These are phyloP conservation scores for Rhagonycha fulva DNA, from an alignment of 2,888 invertebrate species.

Conservation along the genomic window DNA sequence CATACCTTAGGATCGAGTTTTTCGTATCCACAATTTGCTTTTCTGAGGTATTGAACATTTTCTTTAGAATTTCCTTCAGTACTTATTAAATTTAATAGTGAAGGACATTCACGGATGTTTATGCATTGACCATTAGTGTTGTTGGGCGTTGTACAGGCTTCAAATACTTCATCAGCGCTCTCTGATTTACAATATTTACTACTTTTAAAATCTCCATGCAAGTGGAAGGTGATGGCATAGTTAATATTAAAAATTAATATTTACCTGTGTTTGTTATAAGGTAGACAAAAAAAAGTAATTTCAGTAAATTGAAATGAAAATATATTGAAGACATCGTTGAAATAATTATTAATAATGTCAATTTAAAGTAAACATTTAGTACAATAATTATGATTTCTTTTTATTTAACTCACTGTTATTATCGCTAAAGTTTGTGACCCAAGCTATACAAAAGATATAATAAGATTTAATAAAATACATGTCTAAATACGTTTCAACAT, in stretches of 20 bases:
- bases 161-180: conserved; percentile 4
- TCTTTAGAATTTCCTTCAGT: conserved; percentile 49
- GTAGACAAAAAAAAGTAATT: background rate
- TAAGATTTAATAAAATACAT: no score
- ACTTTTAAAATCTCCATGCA: no score
- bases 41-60: conserved; percentile 59
- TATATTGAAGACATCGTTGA: background rate
- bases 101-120: conserved; percentile 54
- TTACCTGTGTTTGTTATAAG: background rate
- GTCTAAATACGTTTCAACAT: no score
- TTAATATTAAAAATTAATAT: background rate
- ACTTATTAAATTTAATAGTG: conserved; percentile 53
- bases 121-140: conserved; percentile 56
- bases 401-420: background rate
- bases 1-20: conserved; percentile 64
- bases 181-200: conserved; percentile 15
- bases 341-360: background rate
- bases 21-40: conserved; percentile 70
- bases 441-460: no score
- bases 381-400: background rate
- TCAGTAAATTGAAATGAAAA: background rate
- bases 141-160: conserved; percentile 54
- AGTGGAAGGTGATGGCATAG: no score
- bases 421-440: no score
- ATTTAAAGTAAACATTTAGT: background rate